A percentile compares a stretch with the other conserved stretches of the same genome.
Evolutionary conservation across 1,140 invertebrate species (phyloP).

Genomic region (Brachionus manjavacas): DNA sequence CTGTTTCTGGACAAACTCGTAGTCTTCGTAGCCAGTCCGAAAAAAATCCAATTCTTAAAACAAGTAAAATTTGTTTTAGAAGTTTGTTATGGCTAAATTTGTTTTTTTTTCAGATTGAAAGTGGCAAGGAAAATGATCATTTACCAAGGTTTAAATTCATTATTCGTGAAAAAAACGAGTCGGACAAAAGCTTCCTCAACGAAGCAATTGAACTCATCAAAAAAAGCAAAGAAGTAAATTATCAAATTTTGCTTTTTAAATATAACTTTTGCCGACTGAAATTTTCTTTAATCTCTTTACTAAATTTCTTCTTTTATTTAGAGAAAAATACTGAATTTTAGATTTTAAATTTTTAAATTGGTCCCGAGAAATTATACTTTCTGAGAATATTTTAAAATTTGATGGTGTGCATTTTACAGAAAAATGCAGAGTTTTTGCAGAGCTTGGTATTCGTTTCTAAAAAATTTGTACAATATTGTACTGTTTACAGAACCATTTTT

Average conservation of each 20-base stretch:
- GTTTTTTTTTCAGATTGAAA: conserved; percentile 12
- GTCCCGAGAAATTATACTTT: too few species aligned
- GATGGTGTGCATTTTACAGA: too few species aligned
- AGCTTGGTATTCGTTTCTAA: too few species aligned
- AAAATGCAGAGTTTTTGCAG: too few species aligned
- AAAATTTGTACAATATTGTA: too few species aligned
- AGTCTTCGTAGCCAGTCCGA: conserved; percentile 25
- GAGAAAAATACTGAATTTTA: too few species aligned
- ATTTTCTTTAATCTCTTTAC: neutral
- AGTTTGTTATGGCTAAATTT: neutral
- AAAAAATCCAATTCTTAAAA: conserved; percentile 38
- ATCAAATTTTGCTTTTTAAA: neutral
- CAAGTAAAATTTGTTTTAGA: neutral
- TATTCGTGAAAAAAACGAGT: conserved; percentile 31
- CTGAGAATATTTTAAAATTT: too few species aligned
- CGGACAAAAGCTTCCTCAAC: neutral
- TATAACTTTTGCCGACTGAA: neutral
- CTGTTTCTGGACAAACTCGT: conserved; percentile 30
- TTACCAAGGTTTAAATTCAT: conserved; percentile 40
- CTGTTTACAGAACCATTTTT: too few species aligned
- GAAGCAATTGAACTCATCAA: conserved; percentile 37
- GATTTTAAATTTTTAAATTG: too few species aligned
- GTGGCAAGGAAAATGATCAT: conserved; percentile 39
- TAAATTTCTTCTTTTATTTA: too few species aligned
- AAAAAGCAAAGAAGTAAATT: conserved; percentile 18